Base-by-base conservation (phyloP, 2,113 vertebrate genomes). In the Hemibates koningsi region DNA sequence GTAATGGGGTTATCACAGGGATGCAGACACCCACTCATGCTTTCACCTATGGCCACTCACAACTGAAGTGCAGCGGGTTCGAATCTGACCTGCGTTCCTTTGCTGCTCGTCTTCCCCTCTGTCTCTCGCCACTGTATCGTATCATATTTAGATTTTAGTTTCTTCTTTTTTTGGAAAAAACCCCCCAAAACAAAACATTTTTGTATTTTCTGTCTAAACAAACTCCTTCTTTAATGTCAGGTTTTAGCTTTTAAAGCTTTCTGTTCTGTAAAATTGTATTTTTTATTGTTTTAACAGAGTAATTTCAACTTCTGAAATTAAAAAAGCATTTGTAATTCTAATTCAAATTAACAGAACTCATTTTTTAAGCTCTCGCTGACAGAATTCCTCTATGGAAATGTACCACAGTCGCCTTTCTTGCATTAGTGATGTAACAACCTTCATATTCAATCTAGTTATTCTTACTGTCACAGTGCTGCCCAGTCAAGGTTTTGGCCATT, bases 141-240 rank as follows among this genome's bases (percentile, higher is more conserved):
- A 73, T 73, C 1, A 45, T 45, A 61, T 61, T 32, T 32, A 3
- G 27, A 73, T 21, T 45, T 73, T 10, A 27, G 41, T 73, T 73
- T 45, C 2, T 73, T 73, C 1, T 10, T 27, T 43, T 16, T 36
- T 34, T 10, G 14, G 14, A 59, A 61, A 32, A 59, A 59, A 6
- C 0, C 0, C 2, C 1, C 57, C 27, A 61, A 63, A 63, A 36
- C 32, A 63, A 63, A 63, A 27, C 5, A 10, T 45, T 27, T 73
- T 73, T 73, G 3, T 27, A 73, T 73, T 45, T 73, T 73, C 41
- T 45, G 14, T 45, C 48, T 14, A 45, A 73, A 73, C 21, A 73
- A 45, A 27, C 0, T 27, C 63, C 12, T 14, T 71, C 36, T 71
- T 24, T 14, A 71, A 21, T 71, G n/a, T 43, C 38, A 73, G 2